These are phyloP conservation scores for Stichopus horrens DNA, from an alignment of 53 echinoderm and acorn worm genomes.

Conservation along the genomic window DNA sequence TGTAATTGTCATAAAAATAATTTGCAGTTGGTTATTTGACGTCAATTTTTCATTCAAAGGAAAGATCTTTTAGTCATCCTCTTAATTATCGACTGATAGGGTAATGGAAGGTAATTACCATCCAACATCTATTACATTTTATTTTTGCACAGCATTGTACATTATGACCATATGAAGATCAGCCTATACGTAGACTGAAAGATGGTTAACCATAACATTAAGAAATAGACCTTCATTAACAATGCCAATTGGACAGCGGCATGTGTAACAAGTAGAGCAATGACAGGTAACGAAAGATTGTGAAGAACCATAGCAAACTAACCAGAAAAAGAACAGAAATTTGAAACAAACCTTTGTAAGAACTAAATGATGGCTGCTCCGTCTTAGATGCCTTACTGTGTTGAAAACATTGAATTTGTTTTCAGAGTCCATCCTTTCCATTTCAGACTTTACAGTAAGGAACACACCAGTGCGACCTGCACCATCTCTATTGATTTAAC, in stretches of 20 bases:
- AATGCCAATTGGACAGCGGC: not conserved
- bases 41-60: not conserved
- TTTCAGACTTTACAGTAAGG: constrained; percentile 13
- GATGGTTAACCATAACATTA: not conserved
- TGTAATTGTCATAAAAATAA: not conserved
- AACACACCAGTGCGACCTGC: constrained; percentile 17
- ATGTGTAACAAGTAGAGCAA: too few species aligned
- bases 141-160: too few species aligned
- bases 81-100: not conserved
- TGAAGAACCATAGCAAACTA: not conserved
- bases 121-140: too few species aligned
- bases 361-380: constrained; percentile 6
- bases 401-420: not conserved
- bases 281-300: too few species aligned
- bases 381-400: constrained; percentile 6
- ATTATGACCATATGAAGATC: not conserved
- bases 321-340: not conserved
- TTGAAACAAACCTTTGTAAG: not conserved
- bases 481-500: not conserved
- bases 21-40: not conserved
- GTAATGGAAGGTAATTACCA: too few species aligned
- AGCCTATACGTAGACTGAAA: not conserved
- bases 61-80: not conserved
- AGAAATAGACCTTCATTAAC: not conserved
- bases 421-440: not conserved